Percentiles rank a stretch among this genome's conserved stretches.
Evolutionary conservation across 2,113 vertebrate species (phyloP).

Genomic region (Macrotus californicus): DNA sequence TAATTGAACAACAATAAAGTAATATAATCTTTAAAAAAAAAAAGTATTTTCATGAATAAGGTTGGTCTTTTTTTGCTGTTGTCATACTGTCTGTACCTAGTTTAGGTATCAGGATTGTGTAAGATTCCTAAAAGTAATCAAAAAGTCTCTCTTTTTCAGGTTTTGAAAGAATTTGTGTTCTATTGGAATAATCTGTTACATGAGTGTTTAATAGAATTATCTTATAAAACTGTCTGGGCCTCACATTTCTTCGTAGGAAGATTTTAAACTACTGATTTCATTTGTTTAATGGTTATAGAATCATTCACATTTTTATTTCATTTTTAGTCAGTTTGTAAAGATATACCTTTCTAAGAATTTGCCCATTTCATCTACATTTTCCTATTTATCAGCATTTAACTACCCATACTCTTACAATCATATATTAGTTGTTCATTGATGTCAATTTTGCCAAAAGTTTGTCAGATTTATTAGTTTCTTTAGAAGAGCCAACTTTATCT

Average conservation of each 20-base stretch:
- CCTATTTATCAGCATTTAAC: not conserved
- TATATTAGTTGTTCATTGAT: not conserved
- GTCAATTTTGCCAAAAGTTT: not conserved
- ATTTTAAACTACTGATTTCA: not conserved
- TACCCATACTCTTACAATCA: not conserved
- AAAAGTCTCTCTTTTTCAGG: not conserved
- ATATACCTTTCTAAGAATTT: not conserved
- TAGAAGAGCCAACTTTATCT: not conserved
- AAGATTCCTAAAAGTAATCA: not conserved
- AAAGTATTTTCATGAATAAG: not conserved
- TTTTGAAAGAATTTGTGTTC: slow-evolving; percentile 31
- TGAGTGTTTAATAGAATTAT: slow-evolving; percentile 16
- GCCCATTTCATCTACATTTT: not conserved
- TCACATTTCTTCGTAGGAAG: not conserved
- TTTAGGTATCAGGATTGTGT: not conserved
- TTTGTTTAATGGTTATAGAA: not conserved
- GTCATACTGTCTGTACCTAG: not conserved
- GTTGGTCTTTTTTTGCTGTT: not conserved
- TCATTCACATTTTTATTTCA: not conserved
- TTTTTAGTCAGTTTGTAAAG: slow-evolving; percentile 19
- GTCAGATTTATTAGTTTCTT: not conserved
- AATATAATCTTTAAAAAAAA: no score
- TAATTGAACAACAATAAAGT: no score
- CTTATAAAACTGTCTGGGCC: not conserved
- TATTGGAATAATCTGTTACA: not conserved